Base-by-base conservation (phyloP, 2,113 vertebrate genomes). In the Paramormyrops kingsleyae region DNA sequence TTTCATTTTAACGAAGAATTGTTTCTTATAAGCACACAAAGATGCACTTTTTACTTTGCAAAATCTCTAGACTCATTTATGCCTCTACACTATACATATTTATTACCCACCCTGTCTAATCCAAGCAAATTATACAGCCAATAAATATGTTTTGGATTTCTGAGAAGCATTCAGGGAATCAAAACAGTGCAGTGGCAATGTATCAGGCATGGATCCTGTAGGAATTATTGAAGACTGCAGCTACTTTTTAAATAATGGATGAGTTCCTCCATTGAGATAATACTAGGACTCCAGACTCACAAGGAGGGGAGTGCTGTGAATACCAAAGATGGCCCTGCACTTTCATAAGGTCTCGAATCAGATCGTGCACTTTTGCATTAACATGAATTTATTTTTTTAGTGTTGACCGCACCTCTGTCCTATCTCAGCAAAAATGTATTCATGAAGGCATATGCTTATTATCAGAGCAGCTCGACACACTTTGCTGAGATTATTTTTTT, bases 211-310 rank as follows among this genome's bases (percentile, higher is more conserved):
- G 91, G 90, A 93, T 91, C 91, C 92, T 90, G 87, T 89, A 90
- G 92, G 93, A 94, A 93, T 95, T 94, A 94, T 93, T 93, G 90
- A 93, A 92, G 90, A 91, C 89, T 89, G 90, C 52, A 89, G 89
- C 90, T 90, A 91, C 92, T 90, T 92, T 91, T 93, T 95, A 93
- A 95, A 95, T 94, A 94, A 95, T 94, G 93, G 92, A 95, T 94
- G 94, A 95, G 94, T 94, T 95, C 91, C 90, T 94, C 91, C 91
- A 88, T 92, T 93, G 91, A 94, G 93, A 95, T 94, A 94, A 94
- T 94, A 91, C 52, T 90, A 89, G 93, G 93, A 92, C 92, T 93
- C 92, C 90, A 91, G 42, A 83, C 92, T 92, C 92, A 93, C 93
- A 94, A 95, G 93, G 94, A 94, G 93, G 87, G 24, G 89, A 15